Conservation (phyloP, 2,888 invertebrate genomes). For the Hirudinaria manillensis region DNA sequence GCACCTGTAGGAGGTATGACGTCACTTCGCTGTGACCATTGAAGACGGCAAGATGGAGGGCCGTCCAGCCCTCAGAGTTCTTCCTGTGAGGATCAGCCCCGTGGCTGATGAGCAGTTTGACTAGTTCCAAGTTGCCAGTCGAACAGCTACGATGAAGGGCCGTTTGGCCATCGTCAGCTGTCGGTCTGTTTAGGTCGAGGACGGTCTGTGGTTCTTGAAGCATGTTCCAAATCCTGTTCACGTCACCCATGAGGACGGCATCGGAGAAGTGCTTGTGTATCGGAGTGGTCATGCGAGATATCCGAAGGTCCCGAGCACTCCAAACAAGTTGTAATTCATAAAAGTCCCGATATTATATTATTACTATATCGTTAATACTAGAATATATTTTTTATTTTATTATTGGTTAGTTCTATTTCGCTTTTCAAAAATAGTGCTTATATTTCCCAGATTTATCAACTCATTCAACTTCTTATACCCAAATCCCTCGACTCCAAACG, state of each 20-base stretch:
- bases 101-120: conserved; percentile 53
- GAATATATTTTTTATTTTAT: no score
- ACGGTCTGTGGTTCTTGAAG: conserved; percentile 50
- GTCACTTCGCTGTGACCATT: conserved; percentile 48
- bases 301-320: background rate
- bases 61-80: conserved; percentile 55
- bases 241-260: conserved; percentile 51
- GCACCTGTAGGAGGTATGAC: conserved; percentile 35
- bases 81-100: conserved; percentile 54
- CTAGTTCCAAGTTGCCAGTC: conserved; percentile 54
- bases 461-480: no score
- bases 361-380: no score
- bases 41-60: conserved; percentile 53
- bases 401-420: no score
- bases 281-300: conserved; percentile 22
- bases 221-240: conserved; percentile 47
- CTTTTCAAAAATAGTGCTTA: no score
- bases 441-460: no score
- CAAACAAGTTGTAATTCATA: no score
- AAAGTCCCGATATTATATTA: no score
- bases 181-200: conserved; percentile 53
- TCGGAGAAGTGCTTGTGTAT: conserved; percentile 49
- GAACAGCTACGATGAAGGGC: conserved; percentile 53
- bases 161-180: conserved; percentile 53
- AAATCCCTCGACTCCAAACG: no score